These are phyloP conservation scores for Ophraella communa DNA, from an alignment of 2,888 invertebrate genomes.

Conservation along the genomic window DNA sequence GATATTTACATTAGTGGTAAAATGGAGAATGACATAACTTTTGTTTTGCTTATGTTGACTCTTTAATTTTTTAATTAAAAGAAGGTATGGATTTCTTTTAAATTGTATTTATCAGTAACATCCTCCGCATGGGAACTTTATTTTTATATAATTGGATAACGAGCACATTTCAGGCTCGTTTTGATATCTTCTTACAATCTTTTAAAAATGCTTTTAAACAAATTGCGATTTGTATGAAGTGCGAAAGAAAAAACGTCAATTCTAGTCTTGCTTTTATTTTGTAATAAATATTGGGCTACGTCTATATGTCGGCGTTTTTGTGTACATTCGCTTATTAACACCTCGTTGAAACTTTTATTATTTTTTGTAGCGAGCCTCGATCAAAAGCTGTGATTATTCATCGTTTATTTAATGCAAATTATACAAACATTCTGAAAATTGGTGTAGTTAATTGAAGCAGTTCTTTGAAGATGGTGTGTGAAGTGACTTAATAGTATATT, in stretches of 20 bases:
- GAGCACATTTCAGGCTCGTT: no score
- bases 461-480: conserved; percentile 2
- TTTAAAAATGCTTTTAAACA: background rate
- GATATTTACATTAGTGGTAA: no score
- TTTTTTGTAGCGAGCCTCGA: background rate
- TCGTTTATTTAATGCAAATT: background rate
- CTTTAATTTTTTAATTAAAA: no score
- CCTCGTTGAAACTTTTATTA: conserved; percentile 23
- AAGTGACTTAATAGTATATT: background rate
- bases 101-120: no score
- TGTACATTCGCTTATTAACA: conserved; percentile 22
- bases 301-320: background rate
- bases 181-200: background rate
- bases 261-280: background rate
- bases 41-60: no score
- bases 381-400: background rate
- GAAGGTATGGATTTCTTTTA: no score
- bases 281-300: background rate
- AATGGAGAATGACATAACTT: no score
- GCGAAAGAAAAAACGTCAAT: background rate
- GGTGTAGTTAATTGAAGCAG: background rate
- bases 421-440: background rate
- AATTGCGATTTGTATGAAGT: background rate
- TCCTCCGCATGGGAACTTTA: no score
- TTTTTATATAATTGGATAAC: no score